These are phyloP conservation scores for Tricholaema leucomelas DNA, from an alignment of 2,113 vertebrate species.

Conservation along the genomic window DNA sequence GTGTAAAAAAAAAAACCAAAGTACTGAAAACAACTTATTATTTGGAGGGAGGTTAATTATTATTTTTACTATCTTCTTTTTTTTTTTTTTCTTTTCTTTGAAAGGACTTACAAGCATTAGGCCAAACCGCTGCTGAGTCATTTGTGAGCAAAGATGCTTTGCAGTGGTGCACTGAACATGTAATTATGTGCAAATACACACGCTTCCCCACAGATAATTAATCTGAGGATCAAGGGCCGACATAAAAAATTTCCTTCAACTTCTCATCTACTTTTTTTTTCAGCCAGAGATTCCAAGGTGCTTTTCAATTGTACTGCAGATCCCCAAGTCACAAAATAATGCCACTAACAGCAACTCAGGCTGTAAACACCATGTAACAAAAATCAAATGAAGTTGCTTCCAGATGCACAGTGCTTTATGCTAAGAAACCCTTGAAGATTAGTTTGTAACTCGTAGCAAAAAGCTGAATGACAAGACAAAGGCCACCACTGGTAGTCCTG, in stretches of 20 bases:
- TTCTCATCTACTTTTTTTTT: neutral
- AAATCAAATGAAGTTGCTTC: neutral
- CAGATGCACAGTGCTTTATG: neutral
- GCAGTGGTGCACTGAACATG: neutral
- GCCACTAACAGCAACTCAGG: neutral
- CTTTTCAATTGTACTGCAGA: neutral
- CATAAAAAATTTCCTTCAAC: neutral
- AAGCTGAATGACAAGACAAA: neutral
- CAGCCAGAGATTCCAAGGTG: neutral
- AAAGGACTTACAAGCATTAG: neutral
- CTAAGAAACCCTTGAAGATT: neutral
- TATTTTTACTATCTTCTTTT: neutral
- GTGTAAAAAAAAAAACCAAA: neutral
- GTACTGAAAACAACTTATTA: neutral
- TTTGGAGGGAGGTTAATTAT: neutral
- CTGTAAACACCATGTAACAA: neutral
- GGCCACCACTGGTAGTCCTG: neutral
- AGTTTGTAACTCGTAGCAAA: neutral
- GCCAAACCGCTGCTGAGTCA: neutral
- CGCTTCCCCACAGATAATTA: neutral
- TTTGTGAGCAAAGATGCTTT: slow-evolving; percentile 18
- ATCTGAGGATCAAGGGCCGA: neutral
- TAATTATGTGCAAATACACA: slow-evolving; percentile 6
- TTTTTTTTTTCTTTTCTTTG: slow-evolving; percentile 18
- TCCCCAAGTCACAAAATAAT: neutral